A percentile compares a stretch with the other conserved stretches of the same genome.
These are phyloP conservation scores for Corythornis cristatus DNA, from an alignment of 2,113 vertebrate genomes.

Conservation along the genomic window DNA sequence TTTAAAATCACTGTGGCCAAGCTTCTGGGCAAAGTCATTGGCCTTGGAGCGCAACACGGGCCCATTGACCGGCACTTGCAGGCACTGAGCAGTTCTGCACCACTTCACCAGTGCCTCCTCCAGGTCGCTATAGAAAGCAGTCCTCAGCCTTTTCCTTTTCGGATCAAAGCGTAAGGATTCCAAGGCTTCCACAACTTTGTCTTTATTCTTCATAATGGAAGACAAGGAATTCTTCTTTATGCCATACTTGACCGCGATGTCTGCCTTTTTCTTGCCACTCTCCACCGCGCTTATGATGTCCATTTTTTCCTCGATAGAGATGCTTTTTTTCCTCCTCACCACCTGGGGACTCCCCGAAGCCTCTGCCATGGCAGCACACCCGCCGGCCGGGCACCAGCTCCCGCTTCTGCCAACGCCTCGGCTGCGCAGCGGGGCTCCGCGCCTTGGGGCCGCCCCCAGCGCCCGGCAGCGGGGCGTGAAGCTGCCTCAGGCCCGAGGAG, in stretches of 20 bases:
- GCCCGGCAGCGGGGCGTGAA: not conserved
- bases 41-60: slow-evolving; percentile 75
- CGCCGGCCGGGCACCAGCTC: not conserved
- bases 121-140: slow-evolving; percentile 72
- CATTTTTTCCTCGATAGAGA: slow-evolving; percentile 78
- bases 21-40: slow-evolving; percentile 77
- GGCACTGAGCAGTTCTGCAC: slow-evolving; percentile 71
- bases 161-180: slow-evolving; percentile 75
- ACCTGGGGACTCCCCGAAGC: not conserved
- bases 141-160: slow-evolving; percentile 76
- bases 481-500: not conserved
- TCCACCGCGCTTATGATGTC: slow-evolving; percentile 78
- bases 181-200: slow-evolving; percentile 77
- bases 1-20: slow-evolving; percentile 77
- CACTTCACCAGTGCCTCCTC: slow-evolving; percentile 76
- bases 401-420: not conserved
- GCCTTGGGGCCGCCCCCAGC: not conserved
- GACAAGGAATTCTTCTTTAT: slow-evolving; percentile 80
- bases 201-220: slow-evolving; percentile 80
- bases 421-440: not conserved
- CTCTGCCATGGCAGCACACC: slow-evolving; percentile 54
- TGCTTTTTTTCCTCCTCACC: slow-evolving; percentile 75
- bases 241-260: slow-evolving; percentile 75
- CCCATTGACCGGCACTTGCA: slow-evolving; percentile 73
- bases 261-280: slow-evolving; percentile 75